phyloP scores from a whole-genome alignment of 1,140 invertebrate genomes.

The Hyphantria cunea region DNA sequence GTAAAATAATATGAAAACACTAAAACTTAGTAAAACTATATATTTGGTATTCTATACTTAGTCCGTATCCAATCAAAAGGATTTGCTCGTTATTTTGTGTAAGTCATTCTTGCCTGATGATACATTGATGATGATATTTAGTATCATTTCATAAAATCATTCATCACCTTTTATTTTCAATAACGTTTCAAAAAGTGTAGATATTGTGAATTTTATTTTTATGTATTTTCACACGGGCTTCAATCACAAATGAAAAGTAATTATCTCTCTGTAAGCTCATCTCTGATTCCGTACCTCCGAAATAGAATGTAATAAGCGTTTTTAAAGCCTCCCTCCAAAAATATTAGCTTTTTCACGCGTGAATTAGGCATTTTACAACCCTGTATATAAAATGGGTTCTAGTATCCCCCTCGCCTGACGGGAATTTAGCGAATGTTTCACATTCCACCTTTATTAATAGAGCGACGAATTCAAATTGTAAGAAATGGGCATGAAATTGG shows the following conservation, averaged over 20 bases:
- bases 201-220: not conserved
- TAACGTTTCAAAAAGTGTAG: too few relatives aligned
- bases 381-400: conserved; percentile 47
- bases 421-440: conserved; percentile 36
- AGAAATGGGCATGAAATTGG: conserved; percentile 2
- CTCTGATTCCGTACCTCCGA: conserved; percentile 18
- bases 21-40: too few relatives aligned
- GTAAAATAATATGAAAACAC: too few relatives aligned
- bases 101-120: too few relatives aligned
- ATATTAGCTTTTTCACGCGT: conserved; percentile 55
- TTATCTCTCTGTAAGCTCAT: not conserved
- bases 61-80: too few relatives aligned
- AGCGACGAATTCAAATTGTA: not conserved
- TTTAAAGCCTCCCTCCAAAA: conserved; percentile 45
- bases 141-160: too few relatives aligned
- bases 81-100: too few relatives aligned
- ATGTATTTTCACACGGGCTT: not conserved
- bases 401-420: conserved; percentile 37
- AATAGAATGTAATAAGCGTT: conserved; percentile 57
- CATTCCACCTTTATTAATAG: conserved; percentile 20
- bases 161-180: too few relatives aligned
- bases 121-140: too few relatives aligned
- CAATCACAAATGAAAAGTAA: not conserved
- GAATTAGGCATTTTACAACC: conserved; percentile 47
- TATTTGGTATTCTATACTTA: too few relatives aligned